phyloP scores from a whole-genome alignment of 2,797 vertebrate genomes.

The Tadarida brasiliensis region DNA sequence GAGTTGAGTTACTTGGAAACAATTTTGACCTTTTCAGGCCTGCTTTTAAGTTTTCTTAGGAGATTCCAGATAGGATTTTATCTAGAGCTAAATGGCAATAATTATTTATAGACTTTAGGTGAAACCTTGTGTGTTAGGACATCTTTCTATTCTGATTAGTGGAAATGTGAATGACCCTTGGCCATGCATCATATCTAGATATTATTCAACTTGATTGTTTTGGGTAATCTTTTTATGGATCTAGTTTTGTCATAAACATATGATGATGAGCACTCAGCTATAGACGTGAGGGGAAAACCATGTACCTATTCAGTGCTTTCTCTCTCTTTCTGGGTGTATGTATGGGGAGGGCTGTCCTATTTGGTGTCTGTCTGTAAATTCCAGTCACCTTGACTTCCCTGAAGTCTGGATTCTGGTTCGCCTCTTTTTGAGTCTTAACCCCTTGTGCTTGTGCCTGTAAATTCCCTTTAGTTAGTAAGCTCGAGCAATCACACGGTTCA shows the following conservation, averaged over 20 bases:
- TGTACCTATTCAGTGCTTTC: background rate
- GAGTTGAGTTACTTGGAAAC: background rate
- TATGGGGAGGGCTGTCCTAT: background rate
- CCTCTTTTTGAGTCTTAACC: background rate
- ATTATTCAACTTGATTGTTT: background rate
- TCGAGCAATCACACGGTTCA: background rate
- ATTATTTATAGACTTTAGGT: background rate
- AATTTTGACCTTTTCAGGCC: background rate
- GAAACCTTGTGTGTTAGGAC: background rate
- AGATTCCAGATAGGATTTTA: background rate
- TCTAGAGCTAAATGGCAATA: background rate
- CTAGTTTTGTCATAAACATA: background rate
- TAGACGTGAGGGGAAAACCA: background rate
- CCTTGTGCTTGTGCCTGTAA: background rate
- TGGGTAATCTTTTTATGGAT: background rate
- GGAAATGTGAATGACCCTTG: background rate
- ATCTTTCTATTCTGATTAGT: background rate
- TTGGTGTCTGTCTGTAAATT: background rate
- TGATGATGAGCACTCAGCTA: background rate
- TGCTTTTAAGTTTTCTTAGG: background rate
- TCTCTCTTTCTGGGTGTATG: rapidly evolving
- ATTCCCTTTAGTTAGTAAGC: background rate
- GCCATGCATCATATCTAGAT: background rate
- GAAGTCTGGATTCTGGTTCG: background rate
- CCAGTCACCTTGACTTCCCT: background rate